A percentile compares a stretch with the other conserved stretches of the same genome.
phyloP scores from a whole-genome alignment of 1,140 invertebrate species.

The Cherax destructor region DNA sequence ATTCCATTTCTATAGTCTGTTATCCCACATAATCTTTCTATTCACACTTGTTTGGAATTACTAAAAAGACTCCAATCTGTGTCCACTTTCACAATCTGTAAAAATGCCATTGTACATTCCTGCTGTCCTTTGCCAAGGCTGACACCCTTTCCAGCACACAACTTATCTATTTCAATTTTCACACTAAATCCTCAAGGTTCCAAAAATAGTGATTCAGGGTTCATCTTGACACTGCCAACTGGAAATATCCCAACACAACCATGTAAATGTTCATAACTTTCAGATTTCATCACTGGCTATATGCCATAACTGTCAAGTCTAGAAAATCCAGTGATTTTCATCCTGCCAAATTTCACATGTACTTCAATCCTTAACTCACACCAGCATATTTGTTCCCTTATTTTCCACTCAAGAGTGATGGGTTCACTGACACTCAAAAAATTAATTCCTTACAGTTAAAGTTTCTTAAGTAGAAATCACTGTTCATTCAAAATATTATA shows the following conservation, averaged over 20 bases:
- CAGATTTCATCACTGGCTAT: not conserved
- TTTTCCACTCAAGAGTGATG: slow-evolving; percentile 2
- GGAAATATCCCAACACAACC: slow-evolving; percentile 12
- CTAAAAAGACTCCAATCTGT: slow-evolving; percentile 24
- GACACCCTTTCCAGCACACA: not conserved
- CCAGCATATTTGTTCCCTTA: slow-evolving; percentile 7
- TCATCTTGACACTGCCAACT: slow-evolving; percentile 3
- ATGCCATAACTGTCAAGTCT: not conserved
- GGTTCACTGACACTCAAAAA: slow-evolving; percentile 27
- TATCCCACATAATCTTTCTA: not conserved
- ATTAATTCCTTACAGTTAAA: not conserved
- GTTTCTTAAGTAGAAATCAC: slow-evolving; percentile 36
- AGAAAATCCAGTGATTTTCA: slow-evolving; percentile 13
- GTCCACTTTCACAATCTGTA: slow-evolving; percentile 10
- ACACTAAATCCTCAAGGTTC: slow-evolving; percentile 18
- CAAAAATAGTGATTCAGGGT: slow-evolving; percentile 15
- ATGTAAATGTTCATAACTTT: not conserved
- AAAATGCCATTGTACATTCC: slow-evolving; percentile 15
- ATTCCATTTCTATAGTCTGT: not conserved
- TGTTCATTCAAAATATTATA: slow-evolving; percentile 41
- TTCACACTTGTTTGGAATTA: slow-evolving; percentile 31
- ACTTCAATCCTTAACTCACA: slow-evolving; percentile 25
- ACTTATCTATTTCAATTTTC: slow-evolving; percentile 3
- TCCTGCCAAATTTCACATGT: slow-evolving; percentile 20
- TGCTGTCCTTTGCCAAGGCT: slow-evolving; percentile 5